Conservation (phyloP, 2,888 invertebrate species). For the Oxyscelio sp. region DNA sequence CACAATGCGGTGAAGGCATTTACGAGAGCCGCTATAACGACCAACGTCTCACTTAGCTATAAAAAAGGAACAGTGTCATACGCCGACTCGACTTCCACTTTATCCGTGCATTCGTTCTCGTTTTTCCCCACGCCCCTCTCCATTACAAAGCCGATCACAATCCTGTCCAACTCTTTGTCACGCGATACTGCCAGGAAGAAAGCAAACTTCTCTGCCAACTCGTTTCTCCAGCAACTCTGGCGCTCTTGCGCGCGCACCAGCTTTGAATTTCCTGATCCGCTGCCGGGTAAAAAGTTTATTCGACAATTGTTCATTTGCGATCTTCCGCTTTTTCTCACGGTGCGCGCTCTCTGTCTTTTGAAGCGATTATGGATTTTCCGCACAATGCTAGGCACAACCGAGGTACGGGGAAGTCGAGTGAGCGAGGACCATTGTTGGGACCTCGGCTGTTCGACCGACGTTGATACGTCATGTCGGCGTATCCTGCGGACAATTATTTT, state of each 20-base stretch:
- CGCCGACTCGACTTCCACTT: conserved; percentile 62
- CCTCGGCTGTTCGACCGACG: conserved; percentile 27
- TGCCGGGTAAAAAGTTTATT: conserved; percentile 60
- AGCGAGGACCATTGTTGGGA: conserved; percentile 25
- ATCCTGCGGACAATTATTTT: conserved; percentile 39
- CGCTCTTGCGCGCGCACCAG: conserved; percentile 18
- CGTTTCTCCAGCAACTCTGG: conserved; percentile 27
- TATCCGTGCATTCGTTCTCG: conserved; percentile 57
- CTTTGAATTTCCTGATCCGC: conserved; percentile 58
- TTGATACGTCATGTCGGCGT: conserved; percentile 24
- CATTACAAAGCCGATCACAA: conserved; percentile 66
- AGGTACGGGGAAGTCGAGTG: conserved; percentile 15
- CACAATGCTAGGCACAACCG: conserved; percentile 20
- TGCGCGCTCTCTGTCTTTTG: conserved; percentile 26
- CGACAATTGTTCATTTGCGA: conserved; percentile 71
- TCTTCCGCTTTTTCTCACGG: conserved; percentile 40
- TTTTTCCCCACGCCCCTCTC: conserved; percentile 33
- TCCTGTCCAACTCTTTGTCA: conserved; percentile 72
- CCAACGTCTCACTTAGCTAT: conserved; percentile 67
- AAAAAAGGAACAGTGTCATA: conserved; percentile 63
- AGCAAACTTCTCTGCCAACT: conserved; percentile 49
- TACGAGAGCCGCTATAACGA: conserved; percentile 70
- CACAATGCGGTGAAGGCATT: conserved; percentile 68
- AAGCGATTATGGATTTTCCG: conserved; percentile 57
- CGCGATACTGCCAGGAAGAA: conserved; percentile 61